Evolutionary conservation across 35 echinoderm and acorn worm genomes (phyloP), one percentile per base, ranked within the genome.

Genomic region (Lytechinus pictus): DNA sequence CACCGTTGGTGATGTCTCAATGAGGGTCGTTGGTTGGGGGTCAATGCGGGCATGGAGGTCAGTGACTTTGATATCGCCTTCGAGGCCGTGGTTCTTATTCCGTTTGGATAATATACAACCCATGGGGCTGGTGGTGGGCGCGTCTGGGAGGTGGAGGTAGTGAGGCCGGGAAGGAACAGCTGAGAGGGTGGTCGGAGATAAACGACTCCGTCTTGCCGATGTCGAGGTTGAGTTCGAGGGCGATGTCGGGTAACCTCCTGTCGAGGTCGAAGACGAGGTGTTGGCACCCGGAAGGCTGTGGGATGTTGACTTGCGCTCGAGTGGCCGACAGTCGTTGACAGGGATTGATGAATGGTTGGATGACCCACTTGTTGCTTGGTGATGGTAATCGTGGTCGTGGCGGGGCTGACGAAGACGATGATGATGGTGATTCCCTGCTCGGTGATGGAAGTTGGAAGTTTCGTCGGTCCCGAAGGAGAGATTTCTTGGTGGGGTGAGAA

Each of bases 91-190:
- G 95, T 97, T 97, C 57, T 99, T 99, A 94, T 97, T 96, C 27
- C 97, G 96, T 95, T 99, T 99, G 61, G 97, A 96, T 86, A 99
- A 94, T 97, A 99, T 98, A 96, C 98, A 99, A 86, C 98, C 98
- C 98, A 99, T 99, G 88, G 98, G 98, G 92, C 52, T 55, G 52
- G 88, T 90, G 13, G 54, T 57, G 52, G 52, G 52, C 27, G 92
- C 27, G 53, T 54, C 52, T 10, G 92, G 92, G 92, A 93, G 92
- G 92, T 93, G 54, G 92, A 93, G 92, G 92, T 93, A 93, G 92
- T 93, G 92, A 55, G 53, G 92, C 27, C 92, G 92, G 52, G 92
- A 55, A 54, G 92, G 92, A 55, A 54, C 53, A 16, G 92, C 92
- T 9, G 92, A 57, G 53, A 93, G 57, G 88, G 88, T 90, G 88